These are phyloP conservation scores for Archivesica marissinica DNA, from an alignment of 1,140 invertebrate genomes.

Conservation along the genomic window DNA sequence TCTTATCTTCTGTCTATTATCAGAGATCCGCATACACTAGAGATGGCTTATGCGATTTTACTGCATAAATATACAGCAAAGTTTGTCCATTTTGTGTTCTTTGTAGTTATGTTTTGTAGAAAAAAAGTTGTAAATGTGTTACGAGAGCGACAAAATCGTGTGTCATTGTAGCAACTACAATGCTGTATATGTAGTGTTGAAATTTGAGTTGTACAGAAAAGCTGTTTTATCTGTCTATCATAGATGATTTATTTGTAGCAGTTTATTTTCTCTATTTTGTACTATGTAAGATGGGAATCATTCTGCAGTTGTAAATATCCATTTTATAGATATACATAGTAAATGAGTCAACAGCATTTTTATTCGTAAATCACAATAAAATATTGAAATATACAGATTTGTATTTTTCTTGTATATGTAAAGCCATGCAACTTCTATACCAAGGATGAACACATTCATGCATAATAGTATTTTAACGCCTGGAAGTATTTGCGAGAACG, in stretches of 20 bases:
- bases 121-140: slow-evolving; percentile 12
- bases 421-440: neutral
- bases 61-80: slow-evolving; percentile 31
- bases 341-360: slow-evolving; percentile 64
- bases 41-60: slow-evolving; percentile 2
- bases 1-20: slow-evolving; percentile 18
- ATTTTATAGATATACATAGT: slow-evolving; percentile 63
- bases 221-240: slow-evolving; percentile 26
- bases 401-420: slow-evolving; percentile 24
- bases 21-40: slow-evolving; percentile 25
- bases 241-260: slow-evolving; percentile 39
- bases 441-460: slow-evolving; percentile 56
- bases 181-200: slow-evolving; percentile 19
- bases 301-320: slow-evolving; percentile 57
- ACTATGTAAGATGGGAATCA: slow-evolving; percentile 51
- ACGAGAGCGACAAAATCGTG: slow-evolving; percentile 8
- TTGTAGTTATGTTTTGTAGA: slow-evolving; percentile 41
- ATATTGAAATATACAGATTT: slow-evolving; percentile 37
- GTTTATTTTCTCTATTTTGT: slow-evolving; percentile 52
- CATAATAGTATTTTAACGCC: too few species aligned
- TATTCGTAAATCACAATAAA: slow-evolving; percentile 65
- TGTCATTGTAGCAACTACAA: too few species aligned
- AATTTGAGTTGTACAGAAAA: slow-evolving; percentile 63
- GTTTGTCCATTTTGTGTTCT: slow-evolving; percentile 44
- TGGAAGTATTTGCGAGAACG: too few species aligned